phyloP scores from a whole-genome alignment of 2,888 invertebrate species.

The Macropis europaea region DNA sequence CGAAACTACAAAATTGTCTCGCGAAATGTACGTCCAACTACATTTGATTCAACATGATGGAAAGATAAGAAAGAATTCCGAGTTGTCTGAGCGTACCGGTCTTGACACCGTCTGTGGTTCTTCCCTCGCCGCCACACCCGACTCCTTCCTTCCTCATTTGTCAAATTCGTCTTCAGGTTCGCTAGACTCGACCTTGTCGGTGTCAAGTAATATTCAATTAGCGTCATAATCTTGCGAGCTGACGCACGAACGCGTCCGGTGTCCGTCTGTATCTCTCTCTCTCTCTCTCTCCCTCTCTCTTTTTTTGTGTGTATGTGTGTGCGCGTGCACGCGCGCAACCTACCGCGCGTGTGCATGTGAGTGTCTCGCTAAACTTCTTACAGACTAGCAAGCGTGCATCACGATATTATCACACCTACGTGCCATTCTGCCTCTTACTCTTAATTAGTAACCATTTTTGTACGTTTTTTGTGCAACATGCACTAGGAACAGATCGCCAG shows the following conservation, averaged over 20 bases:
- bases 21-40: background rate
- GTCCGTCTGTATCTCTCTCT: no score
- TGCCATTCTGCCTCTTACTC: slow-evolving; percentile 46
- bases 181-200: slow-evolving; percentile 1
- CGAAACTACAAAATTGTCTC: no score
- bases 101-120: background rate
- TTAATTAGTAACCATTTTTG: slow-evolving; percentile 58
- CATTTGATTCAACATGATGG: background rate
- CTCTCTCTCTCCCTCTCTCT: no score
- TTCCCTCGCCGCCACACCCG: no score
- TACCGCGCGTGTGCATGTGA: background rate
- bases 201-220: slow-evolving; percentile 22
- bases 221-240: slow-evolving; percentile 18
- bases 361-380: slow-evolving; percentile 43
- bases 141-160: background rate
- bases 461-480: slow-evolving; percentile 60
- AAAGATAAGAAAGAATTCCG: background rate
- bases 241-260: slow-evolving; percentile 13
- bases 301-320: no score
- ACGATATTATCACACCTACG: slow-evolving; percentile 53
- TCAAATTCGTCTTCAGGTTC: background rate
- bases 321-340: no score
- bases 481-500: slow-evolving; percentile 63
- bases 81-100: background rate
- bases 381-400: slow-evolving; percentile 58